Base-by-base conservation (phyloP, 53 echinoderm and acorn worm species). In the Zoroaster sp. region DNA sequence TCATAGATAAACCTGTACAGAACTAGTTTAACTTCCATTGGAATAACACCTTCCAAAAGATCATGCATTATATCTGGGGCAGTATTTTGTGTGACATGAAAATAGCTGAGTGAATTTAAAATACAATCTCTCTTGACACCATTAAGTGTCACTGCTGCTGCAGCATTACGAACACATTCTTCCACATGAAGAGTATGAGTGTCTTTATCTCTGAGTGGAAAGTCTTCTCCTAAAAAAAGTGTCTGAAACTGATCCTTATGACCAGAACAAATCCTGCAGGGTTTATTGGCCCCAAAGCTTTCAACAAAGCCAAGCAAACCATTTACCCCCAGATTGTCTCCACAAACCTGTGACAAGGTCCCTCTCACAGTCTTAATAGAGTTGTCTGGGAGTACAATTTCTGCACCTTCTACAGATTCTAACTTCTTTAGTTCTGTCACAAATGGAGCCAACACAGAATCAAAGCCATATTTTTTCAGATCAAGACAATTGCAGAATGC, bases 11-110 rank as follows among this genome's bases (percentile, higher is more conserved):
- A 75, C 44, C 14, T 66, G 15, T 40, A 23, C 63, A 87, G 66
- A 18, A 87, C 87, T 42, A 87, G n/a, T 43, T 75, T 87, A 2
- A 87, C 63, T 37, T 87, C 87, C 87, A 87, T 40, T 1, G 87
- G 75, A 25, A 42, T 37, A 13, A 87, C 66, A 15, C 87, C 87
- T 34, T 87, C 87, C n/a, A 75, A 49, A 5, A 87, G 18, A 36
- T 87, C 87, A 32, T 87, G 87, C 87, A 87, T 87, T 31, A 87
- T 75, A 34, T 87, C 87, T 66, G 75, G 74, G 34, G 75, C 45
- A 8, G 63, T 30, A 74, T 87, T 87, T 12, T 33, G 28, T 23
- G 66, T 65, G 47, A 87, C 75, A 75, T 87, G 87, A 87, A 42
- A 87, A 32, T 75, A 65, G 3, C 35, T 10, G 28, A 87, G 44